Percentiles rank a stretch among this genome's conserved stretches.
Evolutionary conservation across 1,140 invertebrate species (phyloP).

Genomic region (Calephelis nemesis): DNA sequence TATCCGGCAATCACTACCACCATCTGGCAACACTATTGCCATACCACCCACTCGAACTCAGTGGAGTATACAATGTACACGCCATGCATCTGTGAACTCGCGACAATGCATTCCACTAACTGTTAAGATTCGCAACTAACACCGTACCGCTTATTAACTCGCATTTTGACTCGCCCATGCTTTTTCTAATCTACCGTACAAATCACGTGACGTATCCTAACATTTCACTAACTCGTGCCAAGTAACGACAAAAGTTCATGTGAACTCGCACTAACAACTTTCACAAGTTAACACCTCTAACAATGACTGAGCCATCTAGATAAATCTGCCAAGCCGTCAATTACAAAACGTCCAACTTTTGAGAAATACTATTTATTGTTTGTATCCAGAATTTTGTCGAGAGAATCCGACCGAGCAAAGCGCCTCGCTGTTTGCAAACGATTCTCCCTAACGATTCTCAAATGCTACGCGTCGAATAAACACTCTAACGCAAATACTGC

Average conservation of each 20-base stretch:
- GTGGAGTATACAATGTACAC: conserved; percentile 85
- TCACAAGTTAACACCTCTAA: conserved; percentile 73
- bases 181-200: conserved; percentile 42
- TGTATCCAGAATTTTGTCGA: conserved; percentile 63
- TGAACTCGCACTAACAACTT: conserved; percentile 73
- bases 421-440: conserved; percentile 67
- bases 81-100: conserved; percentile 91
- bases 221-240: conserved; percentile 60
- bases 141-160: conserved; percentile 52
- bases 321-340: conserved; percentile 72
- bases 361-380: conserved; percentile 72
- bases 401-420: conserved; percentile 66
- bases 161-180: conserved; percentile 11
- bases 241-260: conserved; percentile 62
- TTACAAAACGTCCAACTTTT: conserved; percentile 76
- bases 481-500: conserved; percentile 61
- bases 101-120: conserved; percentile 76
- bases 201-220: conserved; percentile 62
- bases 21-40: conserved; percentile 82
- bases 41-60: conserved; percentile 83
- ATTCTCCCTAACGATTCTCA: conserved; percentile 74
- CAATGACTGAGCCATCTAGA: conserved; percentile 77
- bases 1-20: conserved; percentile 84
- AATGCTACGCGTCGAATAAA: conserved; percentile 73
- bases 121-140: conserved; percentile 56